These are phyloP conservation scores for Pomatorhinus ruficollis DNA, from an alignment of 2,113 vertebrate genomes.

Conservation along the genomic window DNA sequence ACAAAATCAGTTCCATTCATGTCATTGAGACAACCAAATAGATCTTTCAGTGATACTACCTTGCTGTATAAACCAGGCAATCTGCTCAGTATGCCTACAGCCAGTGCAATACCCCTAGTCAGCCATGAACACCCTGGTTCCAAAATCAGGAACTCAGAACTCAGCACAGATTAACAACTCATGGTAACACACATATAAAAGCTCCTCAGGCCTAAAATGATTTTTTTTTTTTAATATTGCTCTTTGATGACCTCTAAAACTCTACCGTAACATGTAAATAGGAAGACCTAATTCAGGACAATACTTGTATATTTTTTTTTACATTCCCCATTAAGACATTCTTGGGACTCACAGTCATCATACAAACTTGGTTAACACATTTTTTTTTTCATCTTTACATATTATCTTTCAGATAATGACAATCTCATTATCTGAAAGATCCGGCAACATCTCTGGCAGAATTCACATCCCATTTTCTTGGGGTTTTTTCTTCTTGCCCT, in stretches of 20 bases:
- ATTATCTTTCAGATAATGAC: background rate
- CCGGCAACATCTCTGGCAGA: background rate
- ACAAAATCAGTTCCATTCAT: background rate
- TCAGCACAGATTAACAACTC: rapidly evolving
- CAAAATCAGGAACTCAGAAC: background rate
- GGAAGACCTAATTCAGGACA: background rate
- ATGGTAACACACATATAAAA: background rate
- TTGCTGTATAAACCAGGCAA: background rate
- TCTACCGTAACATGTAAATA: background rate
- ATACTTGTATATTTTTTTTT: background rate
- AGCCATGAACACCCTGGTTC: background rate
- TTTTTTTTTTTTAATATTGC: background rate
- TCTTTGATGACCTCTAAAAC: background rate
- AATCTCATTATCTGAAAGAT: background rate
- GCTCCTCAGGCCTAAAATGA: background rate
- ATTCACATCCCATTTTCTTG: background rate
- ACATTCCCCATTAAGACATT: background rate
- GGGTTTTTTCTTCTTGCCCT: background rate
- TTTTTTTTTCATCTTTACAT: background rate
- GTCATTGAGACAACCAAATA: background rate
- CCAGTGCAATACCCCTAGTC: background rate
- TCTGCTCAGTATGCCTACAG: background rate
- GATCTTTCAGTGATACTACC: background rate
- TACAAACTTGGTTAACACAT: rapidly evolving
- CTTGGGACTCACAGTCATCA: too few species aligned